A percentile compares a stretch with the other conserved stretches of the same genome.
Evolutionary conservation across 2,888 invertebrate species (phyloP).

Genomic region (Nomada goodeniana): DNA sequence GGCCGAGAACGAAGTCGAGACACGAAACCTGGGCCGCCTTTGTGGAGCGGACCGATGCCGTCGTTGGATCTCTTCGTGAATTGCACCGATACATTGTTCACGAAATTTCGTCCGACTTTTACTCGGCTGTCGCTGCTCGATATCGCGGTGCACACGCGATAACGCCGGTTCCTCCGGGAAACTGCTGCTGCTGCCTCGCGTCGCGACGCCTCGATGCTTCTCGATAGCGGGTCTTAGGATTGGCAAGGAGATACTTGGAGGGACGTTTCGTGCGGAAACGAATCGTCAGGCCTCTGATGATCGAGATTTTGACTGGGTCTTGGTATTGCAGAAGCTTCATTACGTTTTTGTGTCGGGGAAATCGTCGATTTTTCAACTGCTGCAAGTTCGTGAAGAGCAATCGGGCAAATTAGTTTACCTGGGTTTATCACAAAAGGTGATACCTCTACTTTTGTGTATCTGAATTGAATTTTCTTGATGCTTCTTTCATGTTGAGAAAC

Average conservation of each 20-base stretch:
- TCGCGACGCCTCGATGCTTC: background rate
- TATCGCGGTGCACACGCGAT: conserved; percentile 3
- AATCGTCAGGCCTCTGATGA: background rate
- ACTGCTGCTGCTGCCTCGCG: background rate
- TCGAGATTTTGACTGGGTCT: background rate
- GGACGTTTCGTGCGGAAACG: background rate
- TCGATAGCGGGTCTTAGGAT: conserved; percentile 1
- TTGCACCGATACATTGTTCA: conserved; percentile 43
- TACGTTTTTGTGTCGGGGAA: no score
- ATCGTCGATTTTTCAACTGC: no score
- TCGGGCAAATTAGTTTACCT: no score
- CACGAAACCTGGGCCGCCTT: conserved; percentile 63
- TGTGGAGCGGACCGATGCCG: conserved; percentile 61
- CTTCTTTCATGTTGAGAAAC: no score
- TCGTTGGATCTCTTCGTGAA: conserved; percentile 46
- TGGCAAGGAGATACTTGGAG: no score
- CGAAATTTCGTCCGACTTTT: conserved; percentile 38
- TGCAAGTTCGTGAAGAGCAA: no score
- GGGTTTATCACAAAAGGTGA: no score
- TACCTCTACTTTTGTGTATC: no score
- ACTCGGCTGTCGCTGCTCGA: conserved; percentile 17
- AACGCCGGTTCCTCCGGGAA: background rate
- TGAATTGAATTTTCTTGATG: no score
- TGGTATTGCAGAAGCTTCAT: no score
- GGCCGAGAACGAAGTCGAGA: conserved; percentile 60